Conservation (phyloP, 2,888 invertebrate genomes). For the Argynnis bischoffii region DNA sequence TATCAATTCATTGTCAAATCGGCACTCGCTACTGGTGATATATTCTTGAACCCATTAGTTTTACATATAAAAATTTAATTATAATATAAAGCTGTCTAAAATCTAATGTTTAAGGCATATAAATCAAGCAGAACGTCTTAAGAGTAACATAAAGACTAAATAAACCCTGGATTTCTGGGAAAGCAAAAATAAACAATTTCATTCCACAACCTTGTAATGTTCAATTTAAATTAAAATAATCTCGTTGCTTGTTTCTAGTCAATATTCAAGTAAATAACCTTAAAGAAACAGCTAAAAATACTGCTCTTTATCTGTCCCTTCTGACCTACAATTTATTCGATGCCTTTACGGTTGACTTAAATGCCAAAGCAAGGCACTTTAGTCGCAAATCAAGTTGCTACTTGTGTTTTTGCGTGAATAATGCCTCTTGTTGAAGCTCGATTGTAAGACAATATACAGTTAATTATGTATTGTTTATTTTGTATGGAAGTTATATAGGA, state of each 20-base stretch:
- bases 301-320: slow-evolving; percentile 78
- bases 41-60: too few species aligned
- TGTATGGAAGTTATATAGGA: neutral
- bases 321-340: slow-evolving; percentile 81
- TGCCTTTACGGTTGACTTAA: slow-evolving; percentile 79
- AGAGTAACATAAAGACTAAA: slow-evolving; percentile 7
- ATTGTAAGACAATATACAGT: slow-evolving; percentile 23
- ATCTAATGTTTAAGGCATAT: neutral
- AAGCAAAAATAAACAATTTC: slow-evolving; percentile 17
- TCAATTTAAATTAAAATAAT: slow-evolving; percentile 37
- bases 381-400: slow-evolving; percentile 64
- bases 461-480: slow-evolving; percentile 9
- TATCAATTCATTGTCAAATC: too few species aligned
- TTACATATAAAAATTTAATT: too few species aligned
- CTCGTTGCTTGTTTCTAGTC: slow-evolving; percentile 42
- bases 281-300: slow-evolving; percentile 65
- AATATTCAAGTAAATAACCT: slow-evolving; percentile 69
- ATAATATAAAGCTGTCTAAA: too few species aligned
- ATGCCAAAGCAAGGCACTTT: slow-evolving; percentile 75
- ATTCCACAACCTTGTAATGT: slow-evolving; percentile 12
- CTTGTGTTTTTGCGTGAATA: slow-evolving; percentile 45
- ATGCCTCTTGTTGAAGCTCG: slow-evolving; percentile 22
- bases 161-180: slow-evolving; percentile 11
- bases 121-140: neutral
- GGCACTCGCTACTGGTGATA: too few species aligned